Base-by-base conservation (phyloP, 2,797 vertebrate species). In the Pipistrellus pipistrellus region DNA sequence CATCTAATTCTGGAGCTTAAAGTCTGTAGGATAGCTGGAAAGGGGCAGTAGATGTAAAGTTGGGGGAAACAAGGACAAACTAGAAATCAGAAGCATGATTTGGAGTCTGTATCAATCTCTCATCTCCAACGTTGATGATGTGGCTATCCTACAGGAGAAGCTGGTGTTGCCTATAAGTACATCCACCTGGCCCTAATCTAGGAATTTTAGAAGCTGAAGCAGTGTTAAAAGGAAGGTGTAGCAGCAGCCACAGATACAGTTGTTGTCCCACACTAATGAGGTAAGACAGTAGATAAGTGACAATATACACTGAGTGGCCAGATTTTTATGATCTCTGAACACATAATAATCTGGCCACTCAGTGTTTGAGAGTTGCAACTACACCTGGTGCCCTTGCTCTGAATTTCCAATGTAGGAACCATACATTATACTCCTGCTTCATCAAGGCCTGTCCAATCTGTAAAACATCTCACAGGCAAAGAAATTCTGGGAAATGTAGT, bases 401-500 rank as follows among this genome's bases (percentile, higher is more conserved):
- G 69, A 72, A 84, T 91, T 25, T 84, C 46, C 38, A 57, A 17
- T 8, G 15, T 57, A 68, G 55, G 77, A 87, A 72, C 5, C 14
- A 15, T 87, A 72, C 48, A 55, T 48, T n/a, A 13, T 20, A 27
- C 46, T 66, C 27, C 48, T 59, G 41, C 35, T 91, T 93, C 14
- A 71, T 57, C 27, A 48, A 66, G 27, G n/a, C 27, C 72, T 12
- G 23, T 32, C 84, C 51, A 7, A 66, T 73, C 88, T 41, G 1
- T 10, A 55, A 72, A 83, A 38, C 23, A 51, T 25, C 30, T 66
- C 32, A 41, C 4, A 68, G 6, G 27, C 57, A 78, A 78, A 51
- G n/a, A 71, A 90, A 88, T 84, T 91, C 77, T n/a, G 38, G 41
- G 48, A 91, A 73, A 73, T n/a, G 38, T 44, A 84, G 55, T 68